phyloP scores from a whole-genome alignment of 2,113 vertebrate species.

The Notarius lentiginosus region DNA sequence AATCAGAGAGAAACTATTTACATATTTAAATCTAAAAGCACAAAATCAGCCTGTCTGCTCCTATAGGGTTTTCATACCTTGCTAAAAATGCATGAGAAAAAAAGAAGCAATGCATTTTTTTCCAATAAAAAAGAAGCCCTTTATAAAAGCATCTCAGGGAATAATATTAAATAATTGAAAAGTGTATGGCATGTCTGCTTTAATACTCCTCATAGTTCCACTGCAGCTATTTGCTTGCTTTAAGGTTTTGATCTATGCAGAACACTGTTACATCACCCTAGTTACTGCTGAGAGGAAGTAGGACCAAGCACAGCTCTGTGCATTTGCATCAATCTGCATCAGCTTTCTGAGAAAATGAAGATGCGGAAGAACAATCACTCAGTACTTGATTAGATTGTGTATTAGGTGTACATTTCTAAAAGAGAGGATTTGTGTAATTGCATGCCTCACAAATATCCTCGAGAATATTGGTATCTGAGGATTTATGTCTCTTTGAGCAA shows the following conservation, averaged over 20 bases:
- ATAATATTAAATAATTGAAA: not conserved
- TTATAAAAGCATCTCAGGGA: no score
- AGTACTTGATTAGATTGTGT: slow-evolving; percentile 8
- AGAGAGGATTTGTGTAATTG: not conserved
- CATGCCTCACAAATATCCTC: not conserved
- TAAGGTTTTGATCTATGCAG: not conserved
- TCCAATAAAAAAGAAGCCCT: no score
- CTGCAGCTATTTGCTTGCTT: not conserved
- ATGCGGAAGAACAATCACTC: not conserved
- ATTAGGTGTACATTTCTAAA: not conserved
- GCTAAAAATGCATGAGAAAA: no score
- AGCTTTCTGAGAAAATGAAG: slow-evolving; percentile 18
- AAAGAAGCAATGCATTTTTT: no score
- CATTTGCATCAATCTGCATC: slow-evolving; percentile 16
- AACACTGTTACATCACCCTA: not conserved
- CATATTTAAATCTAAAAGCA: no score
- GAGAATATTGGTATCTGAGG: not conserved
- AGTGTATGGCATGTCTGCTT: not conserved
- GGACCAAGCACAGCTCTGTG: not conserved
- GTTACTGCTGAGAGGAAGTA: not conserved
- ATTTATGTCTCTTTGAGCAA: not conserved
- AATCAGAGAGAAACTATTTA: no score
- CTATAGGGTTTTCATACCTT: no score
- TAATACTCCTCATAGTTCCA: not conserved
- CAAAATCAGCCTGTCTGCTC: no score